Evolutionary conservation across 2,888 invertebrate genomes (phyloP).

Genomic region (Pimpla rufipes): DNA sequence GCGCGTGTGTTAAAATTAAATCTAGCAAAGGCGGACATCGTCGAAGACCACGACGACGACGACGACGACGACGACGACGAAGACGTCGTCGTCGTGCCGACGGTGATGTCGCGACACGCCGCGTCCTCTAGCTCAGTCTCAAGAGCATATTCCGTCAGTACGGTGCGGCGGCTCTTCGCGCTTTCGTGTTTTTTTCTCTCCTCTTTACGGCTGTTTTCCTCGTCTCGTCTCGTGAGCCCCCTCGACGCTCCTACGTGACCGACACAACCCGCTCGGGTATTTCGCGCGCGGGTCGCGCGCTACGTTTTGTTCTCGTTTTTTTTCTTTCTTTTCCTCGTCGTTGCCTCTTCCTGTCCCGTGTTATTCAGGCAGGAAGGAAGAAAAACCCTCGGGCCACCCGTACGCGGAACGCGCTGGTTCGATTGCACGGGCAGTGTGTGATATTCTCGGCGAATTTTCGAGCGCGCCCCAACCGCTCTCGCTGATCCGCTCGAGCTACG

Average conservation of each 20-base stretch:
- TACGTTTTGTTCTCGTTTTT: background rate
- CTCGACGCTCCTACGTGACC: background rate
- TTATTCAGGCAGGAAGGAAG: background rate
- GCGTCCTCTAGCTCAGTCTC: conserved; percentile 85
- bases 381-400: background rate
- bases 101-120: conserved; percentile 75
- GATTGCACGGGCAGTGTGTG: conserved; percentile 45
- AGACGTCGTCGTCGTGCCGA: conserved; percentile 74
- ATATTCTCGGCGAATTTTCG: conserved; percentile 48
- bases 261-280: background rate
- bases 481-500: conserved; percentile 8
- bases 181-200: conserved; percentile 44
- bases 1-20: conserved; percentile 84
- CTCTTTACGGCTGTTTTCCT: conserved; percentile 7
- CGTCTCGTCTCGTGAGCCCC: background rate
- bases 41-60: conserved; percentile 72
- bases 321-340: background rate
- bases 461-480: background rate
- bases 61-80: conserved; percentile 73
- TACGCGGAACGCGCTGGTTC: conserved; percentile 2
- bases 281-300: conserved; percentile 19
- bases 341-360: background rate
- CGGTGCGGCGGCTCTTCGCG: conserved; percentile 72
- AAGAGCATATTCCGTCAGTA: conserved; percentile 82
- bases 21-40: conserved; percentile 78